These are phyloP conservation scores for Anas bahamensis DNA, from an alignment of 2,797 vertebrate species.

Conservation along the genomic window DNA sequence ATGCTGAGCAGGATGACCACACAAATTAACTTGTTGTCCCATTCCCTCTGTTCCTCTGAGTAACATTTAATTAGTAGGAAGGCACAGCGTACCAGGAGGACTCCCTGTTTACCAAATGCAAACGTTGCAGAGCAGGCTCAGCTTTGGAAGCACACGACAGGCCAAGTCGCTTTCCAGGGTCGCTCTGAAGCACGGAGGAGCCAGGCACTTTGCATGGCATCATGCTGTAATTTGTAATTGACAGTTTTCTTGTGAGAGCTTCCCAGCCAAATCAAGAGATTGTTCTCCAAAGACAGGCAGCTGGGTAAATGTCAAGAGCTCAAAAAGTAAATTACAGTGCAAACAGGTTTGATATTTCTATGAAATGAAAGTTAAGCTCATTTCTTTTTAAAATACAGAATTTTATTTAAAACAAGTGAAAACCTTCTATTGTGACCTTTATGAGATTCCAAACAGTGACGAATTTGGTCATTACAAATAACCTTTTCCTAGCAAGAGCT, in stretches of 20 bases:
- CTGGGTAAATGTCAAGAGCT: slow-evolving; percentile 85
- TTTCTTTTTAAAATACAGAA: slow-evolving; percentile 85
- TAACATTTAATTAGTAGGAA: neutral
- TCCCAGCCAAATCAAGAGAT: slow-evolving; percentile 77
- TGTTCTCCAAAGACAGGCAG: slow-evolving; percentile 82
- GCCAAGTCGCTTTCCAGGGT: slow-evolving; percentile 16
- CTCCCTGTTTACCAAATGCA: neutral
- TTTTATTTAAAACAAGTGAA: slow-evolving; percentile 88
- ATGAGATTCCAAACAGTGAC: slow-evolving; percentile 86
- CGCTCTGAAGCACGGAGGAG: neutral
- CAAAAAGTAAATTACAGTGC: slow-evolving; percentile 84
- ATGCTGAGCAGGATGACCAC: rapidly evolving
- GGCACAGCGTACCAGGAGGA: neutral
- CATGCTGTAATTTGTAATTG: slow-evolving; percentile 30
- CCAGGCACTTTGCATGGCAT: neutral
- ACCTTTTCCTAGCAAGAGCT: slow-evolving; percentile 81
- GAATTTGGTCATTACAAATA: slow-evolving; percentile 89
- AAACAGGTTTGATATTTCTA: slow-evolving; percentile 87
- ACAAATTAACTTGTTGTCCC: rapidly evolving
- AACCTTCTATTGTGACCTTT: slow-evolving; percentile 88
- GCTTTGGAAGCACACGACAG: neutral
- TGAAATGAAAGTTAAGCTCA: slow-evolving; percentile 83
- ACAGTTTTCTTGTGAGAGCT: slow-evolving; percentile 42
- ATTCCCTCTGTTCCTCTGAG: neutral
- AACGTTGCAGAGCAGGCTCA: neutral